A percentile compares a stretch with the other conserved stretches of the same genome.
These are phyloP conservation scores for Xylota segnis DNA, from an alignment of 2,888 invertebrate species.

Conservation along the genomic window DNA sequence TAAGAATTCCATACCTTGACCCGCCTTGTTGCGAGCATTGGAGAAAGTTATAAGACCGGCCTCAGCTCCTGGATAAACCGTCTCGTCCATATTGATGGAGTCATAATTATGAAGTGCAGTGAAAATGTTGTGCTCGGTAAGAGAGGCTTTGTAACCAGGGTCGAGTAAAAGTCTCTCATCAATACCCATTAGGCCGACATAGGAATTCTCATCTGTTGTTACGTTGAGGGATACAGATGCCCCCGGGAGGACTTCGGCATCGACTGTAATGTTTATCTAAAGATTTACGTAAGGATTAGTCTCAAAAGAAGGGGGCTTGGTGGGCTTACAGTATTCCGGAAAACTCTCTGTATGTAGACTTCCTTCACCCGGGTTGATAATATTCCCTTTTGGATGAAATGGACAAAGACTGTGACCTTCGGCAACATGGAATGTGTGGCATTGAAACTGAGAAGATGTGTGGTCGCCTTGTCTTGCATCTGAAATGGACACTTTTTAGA, in stretches of 20 bases:
- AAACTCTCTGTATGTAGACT: conserved; percentile 19
- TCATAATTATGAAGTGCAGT: conserved; percentile 29
- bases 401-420: conserved; percentile 52
- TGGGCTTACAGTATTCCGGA: conserved; percentile 46
- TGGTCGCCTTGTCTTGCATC: conserved; percentile 60
- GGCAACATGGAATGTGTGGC: conserved; percentile 49
- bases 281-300: background rate
- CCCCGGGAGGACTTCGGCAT: conserved; percentile 89
- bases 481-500: conserved; percentile 4
- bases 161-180: conserved; percentile 90
- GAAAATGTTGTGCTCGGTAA: conserved; percentile 30
- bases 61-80: conserved; percentile 35
- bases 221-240: conserved; percentile 90
- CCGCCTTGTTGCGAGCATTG: conserved; percentile 52
- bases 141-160: conserved; percentile 86
- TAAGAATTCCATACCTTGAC: conserved; percentile 5
- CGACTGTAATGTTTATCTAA: conserved; percentile 77
- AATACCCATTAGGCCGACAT: conserved; percentile 92
- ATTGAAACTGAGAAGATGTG: conserved; percentile 7
- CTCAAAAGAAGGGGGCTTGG: background rate
- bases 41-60: conserved; percentile 81
- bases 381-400: conserved; percentile 13
- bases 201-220: conserved; percentile 91
- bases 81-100: conserved; percentile 85
- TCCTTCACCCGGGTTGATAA: conserved; percentile 25